These are phyloP conservation scores for western clawed frog (Xenopus tropicalis) DNA, from an alignment of 2,113 vertebrate species.

Conservation along the genomic window DNA sequence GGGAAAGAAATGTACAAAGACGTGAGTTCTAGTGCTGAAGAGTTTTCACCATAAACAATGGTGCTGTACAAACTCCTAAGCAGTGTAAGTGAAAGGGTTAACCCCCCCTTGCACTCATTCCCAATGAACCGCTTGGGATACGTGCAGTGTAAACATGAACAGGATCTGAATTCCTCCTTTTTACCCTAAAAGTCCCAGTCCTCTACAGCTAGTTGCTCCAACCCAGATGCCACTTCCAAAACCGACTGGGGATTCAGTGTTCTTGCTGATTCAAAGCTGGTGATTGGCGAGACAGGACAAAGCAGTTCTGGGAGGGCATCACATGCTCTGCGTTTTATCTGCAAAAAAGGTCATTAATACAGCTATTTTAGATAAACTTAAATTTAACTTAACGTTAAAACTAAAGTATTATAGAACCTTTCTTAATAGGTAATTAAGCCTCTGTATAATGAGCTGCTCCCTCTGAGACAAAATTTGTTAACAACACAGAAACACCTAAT, in stretches of 20 bases:
- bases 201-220: slow-evolving; percentile 89
- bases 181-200: slow-evolving; percentile 92
- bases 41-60: neutral
- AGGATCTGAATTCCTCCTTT: slow-evolving; percentile 10
- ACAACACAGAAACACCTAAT: too few relatives aligned
- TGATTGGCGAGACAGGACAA: slow-evolving; percentile 81
- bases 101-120: slow-evolving; percentile 5
- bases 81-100: neutral
- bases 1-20: neutral
- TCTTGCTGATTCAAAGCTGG: slow-evolving; percentile 68
- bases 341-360: slow-evolving; percentile 9
- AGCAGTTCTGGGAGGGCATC: slow-evolving; percentile 91
- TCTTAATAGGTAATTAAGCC: too few relatives aligned
- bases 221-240: slow-evolving; percentile 79
- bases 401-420: too few relatives aligned
- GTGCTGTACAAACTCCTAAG: slow-evolving; percentile 17
- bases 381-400: too few relatives aligned
- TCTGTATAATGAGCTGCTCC: too few relatives aligned
- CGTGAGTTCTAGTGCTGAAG: neutral
- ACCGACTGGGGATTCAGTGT: slow-evolving; percentile 74
- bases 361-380: too few relatives aligned
- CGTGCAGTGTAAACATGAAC: slow-evolving; percentile 22
- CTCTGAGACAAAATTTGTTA: too few relatives aligned
- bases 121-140: slow-evolving; percentile 14
- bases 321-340: slow-evolving; percentile 88